Base-by-base conservation (phyloP, 2,888 invertebrate species). In the Apodemia hepburni region DNA sequence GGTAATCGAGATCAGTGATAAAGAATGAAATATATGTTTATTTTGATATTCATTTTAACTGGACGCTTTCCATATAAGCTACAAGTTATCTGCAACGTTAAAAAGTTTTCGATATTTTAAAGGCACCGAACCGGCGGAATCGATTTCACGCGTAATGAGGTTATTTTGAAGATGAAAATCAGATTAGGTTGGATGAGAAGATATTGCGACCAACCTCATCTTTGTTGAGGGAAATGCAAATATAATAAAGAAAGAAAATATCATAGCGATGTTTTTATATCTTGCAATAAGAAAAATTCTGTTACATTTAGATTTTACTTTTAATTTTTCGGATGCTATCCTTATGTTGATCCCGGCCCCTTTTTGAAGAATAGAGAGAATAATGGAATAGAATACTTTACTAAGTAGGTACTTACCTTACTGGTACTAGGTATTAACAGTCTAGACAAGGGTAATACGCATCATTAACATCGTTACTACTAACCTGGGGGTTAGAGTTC, bases 171-270 rank as follows among this genome's bases (percentile, higher is more conserved):
- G 38, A 73, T 71, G 72, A 73, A 78, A 81, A 84, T 78, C 71
- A 74, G 79, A 82, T 81, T 79, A 79, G 70, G 38, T 38, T 12
- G 38, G 73, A 78, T 78, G 76, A 78, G 74, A 73, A 78, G 77
- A 71, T 74, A 76, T 76, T 72, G 75, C 72, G 70, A 73, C 69
- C 73, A 73, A 72, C 73, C 73, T 71, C 74, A 69, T 71, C 73
- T 76, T 79, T 78, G 76, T 76, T 15, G 15, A 73, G 69, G 64
- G 75, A 80, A 82, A 84, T 82, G 79, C 78, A 81, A 81, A 83
- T 81, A 66, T 73, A 70, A 72, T 68, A 60, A 22, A 64, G 35
- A n/a, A 58, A 29, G 3, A 29, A 42, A 42, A 42, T 42, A 15
- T 49, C 15, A 51, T 54, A 12, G 8, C 18, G 0, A 27, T 62